Percentiles rank a stretch among this genome's conserved stretches.
Conservation (phyloP, 2,888 invertebrate genomes). For the Zelleria hepariella region DNA sequence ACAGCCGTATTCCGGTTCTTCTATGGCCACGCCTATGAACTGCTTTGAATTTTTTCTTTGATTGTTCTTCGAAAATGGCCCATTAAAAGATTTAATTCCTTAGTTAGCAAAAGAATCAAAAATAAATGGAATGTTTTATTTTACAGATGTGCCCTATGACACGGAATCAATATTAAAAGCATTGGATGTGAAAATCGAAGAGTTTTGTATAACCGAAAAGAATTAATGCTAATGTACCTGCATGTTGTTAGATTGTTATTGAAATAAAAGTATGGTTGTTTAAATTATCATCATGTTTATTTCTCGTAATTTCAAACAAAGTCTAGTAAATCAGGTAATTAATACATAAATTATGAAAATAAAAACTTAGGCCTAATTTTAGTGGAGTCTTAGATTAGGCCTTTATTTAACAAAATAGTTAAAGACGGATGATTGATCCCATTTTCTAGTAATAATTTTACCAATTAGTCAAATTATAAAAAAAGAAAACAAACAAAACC, state of each 20-base stretch:
- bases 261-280: constrained; percentile 11
- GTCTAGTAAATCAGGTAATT: constrained; percentile 23
- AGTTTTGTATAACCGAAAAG: constrained; percentile 20
- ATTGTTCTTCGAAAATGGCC: neutral
- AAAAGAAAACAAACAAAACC: neutral
- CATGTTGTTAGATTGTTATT: neutral
- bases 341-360: constrained; percentile 11
- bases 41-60: no score
- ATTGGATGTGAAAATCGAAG: constrained; percentile 35
- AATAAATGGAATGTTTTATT: constrained; percentile 8
- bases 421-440: neutral
- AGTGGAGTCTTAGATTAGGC: constrained; percentile 17
- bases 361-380: constrained; percentile 7
- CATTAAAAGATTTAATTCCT: neutral
- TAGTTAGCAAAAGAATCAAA: no score
- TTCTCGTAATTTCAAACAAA: constrained; percentile 54
- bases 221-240: no score
- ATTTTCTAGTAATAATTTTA: constrained; percentile 1
- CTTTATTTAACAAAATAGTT: constrained; percentile 8
- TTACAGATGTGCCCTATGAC: constrained; percentile 45
- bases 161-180: constrained; percentile 46
- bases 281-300: constrained; percentile 56
- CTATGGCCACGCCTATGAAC: no score
- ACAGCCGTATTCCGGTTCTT: no score
- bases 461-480: neutral